These are phyloP conservation scores for Brachystomella parvula DNA, from an alignment of 1,140 invertebrate species.

Conservation along the genomic window DNA sequence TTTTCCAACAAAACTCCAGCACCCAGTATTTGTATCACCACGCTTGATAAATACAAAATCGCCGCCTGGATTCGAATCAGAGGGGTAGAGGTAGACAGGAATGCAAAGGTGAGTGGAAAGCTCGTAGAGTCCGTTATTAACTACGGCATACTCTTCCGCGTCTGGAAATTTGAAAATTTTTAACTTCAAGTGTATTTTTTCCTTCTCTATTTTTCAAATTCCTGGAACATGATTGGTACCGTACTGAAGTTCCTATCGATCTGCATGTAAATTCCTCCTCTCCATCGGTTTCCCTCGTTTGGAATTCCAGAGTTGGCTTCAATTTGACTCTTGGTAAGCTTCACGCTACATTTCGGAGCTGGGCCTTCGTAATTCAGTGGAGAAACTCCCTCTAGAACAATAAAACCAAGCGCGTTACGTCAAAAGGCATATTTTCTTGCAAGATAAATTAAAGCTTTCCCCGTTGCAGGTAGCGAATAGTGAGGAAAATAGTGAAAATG, in stretches of 20 bases:
- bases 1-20: constrained; percentile 28
- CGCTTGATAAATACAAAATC: constrained; percentile 27
- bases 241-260: constrained; percentile 14
- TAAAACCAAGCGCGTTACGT: too few species aligned
- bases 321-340: background rate
- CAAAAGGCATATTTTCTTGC: too few species aligned
- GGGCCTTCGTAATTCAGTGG: too few species aligned
- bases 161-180: background rate
- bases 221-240: background rate
- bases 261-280: constrained; percentile 17
- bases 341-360: constrained; percentile 3
- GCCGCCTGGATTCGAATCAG: constrained; percentile 13
- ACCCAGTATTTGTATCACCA: constrained; percentile 15
- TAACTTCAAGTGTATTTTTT: too few species aligned
- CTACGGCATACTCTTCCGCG: background rate
- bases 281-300: constrained; percentile 16
- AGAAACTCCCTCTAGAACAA: too few species aligned
- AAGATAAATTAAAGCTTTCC: too few species aligned
- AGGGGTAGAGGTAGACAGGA: constrained; percentile 12
- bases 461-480: too few species aligned
- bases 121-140: constrained; percentile 21
- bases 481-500: too few species aligned
- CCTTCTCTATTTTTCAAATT: background rate
- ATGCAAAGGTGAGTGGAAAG: constrained; percentile 14
- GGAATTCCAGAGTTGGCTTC: constrained; percentile 4